Base-by-base conservation (phyloP, 2,888 invertebrate genomes). In the Lithosia quadra region DNA sequence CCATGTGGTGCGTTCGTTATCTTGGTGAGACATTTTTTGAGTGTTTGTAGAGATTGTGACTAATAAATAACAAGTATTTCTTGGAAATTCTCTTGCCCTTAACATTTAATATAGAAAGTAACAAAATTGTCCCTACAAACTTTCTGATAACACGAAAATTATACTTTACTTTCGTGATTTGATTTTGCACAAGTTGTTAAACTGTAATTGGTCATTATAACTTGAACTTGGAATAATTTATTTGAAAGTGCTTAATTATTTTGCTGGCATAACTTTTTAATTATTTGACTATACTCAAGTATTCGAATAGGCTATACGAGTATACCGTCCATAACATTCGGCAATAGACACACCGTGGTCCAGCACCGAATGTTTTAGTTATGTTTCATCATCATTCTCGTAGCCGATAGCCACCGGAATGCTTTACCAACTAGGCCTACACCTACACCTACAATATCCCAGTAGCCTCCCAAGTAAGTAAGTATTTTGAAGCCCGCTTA, bases 181-280 rank as follows among this genome's bases (percentile, higher is more conserved):
- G 24, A 56, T 24, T 56, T 56, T 56, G 21, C 56, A 56, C 22
- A 56, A 56, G 49, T 49, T 49, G 49, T 49, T 49, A 49, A 49
- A 49, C 49, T 49, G 49, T 49, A 49, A 24, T 56, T 24, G 56
- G 56, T 24, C 13, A 56, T 56, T 22, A 56, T 24, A 56, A 22
- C 22, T 56, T 56, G 56, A 56, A 56, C 24, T 56, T 49, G 9
- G 18, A 49, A 49, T 49, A 49, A 49, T 49, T 49, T 49, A n/a
- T 9, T 49, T 18, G 5, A 49, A 49, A 49, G n/a, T 49, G n/a
- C 18, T 18, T n/a, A 49, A n/a, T 49, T 49, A 49, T n/a, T 49
- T 49, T 49, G 43, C 18, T 49, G 49, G 49, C n/a, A n/a, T 49
- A 49, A 49, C 49, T 49, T 49, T 43, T 49, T 49, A 49, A 49